phyloP scores from a whole-genome alignment of 1,140 invertebrate species.

The Kradibia gibbosae region DNA sequence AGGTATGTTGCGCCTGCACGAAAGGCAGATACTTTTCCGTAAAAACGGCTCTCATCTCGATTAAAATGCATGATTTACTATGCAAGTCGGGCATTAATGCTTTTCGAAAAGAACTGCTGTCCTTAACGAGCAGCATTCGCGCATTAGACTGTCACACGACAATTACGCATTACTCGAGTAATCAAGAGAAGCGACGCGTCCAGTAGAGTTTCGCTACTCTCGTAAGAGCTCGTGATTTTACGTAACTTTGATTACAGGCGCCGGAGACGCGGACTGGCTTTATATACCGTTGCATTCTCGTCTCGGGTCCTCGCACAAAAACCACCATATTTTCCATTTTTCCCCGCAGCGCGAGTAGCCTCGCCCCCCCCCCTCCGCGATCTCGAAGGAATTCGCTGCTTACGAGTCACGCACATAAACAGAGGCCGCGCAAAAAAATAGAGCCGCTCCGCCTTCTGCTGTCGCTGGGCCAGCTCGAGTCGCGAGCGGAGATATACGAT shows the following conservation, averaged over 20 bases:
- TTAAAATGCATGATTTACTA: not conserved
- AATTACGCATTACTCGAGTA: not conserved
- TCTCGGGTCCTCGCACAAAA: not conserved
- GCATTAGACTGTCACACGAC: not conserved
- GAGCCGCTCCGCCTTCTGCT: no score
- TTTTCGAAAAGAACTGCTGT: not conserved
- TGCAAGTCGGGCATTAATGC: not conserved
- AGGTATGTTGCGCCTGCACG: no score
- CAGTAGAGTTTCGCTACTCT: not conserved
- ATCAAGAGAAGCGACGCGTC: not conserved
- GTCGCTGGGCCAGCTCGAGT: no score
- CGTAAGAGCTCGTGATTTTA: slow-evolving; percentile 49
- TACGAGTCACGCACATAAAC: no score
- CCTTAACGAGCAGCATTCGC: not conserved
- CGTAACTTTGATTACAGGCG: slow-evolving; percentile 59
- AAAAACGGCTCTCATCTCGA: not conserved
- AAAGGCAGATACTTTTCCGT: no score
- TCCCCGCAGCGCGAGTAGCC: slow-evolving; percentile 15
- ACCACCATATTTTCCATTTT: slow-evolving; percentile 36
- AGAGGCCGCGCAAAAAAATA: no score
- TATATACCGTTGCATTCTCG: not conserved
- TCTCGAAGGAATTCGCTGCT: no score
- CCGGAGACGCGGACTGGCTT: slow-evolving; percentile 39
- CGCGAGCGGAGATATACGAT: slow-evolving; percentile 34
- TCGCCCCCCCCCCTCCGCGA: no score